A percentile compares a stretch with the other conserved stretches of the same genome.
Evolutionary conservation across 2,888 invertebrate species (phyloP).

Genomic region (Cataglyphis albicans): DNA sequence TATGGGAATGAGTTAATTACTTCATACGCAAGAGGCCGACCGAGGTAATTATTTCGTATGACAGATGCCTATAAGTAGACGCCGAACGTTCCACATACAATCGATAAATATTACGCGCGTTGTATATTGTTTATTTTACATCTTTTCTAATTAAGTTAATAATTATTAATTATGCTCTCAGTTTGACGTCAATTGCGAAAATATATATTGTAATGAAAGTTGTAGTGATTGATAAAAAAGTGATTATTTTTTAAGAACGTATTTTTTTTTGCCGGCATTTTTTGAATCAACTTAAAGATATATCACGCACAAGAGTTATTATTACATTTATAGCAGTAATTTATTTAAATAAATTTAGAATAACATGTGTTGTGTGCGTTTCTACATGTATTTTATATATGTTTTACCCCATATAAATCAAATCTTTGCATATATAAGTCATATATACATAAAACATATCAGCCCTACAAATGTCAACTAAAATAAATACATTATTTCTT

Average conservation of each 20-base stretch:
- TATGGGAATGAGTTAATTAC: conserved; percentile 54
- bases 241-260: background rate
- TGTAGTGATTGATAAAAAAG: background rate
- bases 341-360: background rate
- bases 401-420: background rate
- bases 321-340: background rate
- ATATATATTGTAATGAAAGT: background rate
- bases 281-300: background rate
- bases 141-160: conserved; percentile 7
- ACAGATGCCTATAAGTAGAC: conserved; percentile 7
- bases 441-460: too few species aligned
- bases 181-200: background rate
- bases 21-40: conserved; percentile 31
- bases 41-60: conserved; percentile 34
- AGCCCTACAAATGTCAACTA: background rate
- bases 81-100: background rate
- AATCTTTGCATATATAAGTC: background rate
- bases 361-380: too few species aligned
- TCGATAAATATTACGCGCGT: background rate
- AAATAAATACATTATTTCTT: background rate
- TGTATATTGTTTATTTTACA: background rate
- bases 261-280: background rate
- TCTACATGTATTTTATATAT: background rate
- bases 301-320: background rate
- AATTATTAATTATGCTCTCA: background rate